phyloP scores from a whole-genome alignment of 1,140 invertebrate species.

The Pogonus chalceus region DNA sequence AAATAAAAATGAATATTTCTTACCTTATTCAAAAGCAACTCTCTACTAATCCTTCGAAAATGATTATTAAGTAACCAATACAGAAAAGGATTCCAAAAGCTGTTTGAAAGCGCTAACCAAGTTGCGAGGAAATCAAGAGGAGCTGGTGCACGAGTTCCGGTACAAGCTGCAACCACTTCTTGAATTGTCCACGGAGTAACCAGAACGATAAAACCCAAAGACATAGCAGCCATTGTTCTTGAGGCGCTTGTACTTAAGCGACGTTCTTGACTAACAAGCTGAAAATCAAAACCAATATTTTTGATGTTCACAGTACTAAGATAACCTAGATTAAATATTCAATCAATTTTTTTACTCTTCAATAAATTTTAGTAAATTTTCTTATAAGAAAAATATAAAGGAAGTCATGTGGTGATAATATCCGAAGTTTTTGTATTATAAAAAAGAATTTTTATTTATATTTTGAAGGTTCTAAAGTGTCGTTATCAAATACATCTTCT shows the following conservation, averaged over 20 bases:
- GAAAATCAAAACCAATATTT: slow-evolving; percentile 29
- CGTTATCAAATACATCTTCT: too few relatives aligned
- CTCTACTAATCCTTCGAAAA: slow-evolving; percentile 66
- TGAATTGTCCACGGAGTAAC: slow-evolving; percentile 81
- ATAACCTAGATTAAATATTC: too few relatives aligned
- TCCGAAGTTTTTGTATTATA: too few relatives aligned
- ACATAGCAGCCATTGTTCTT: slow-evolving; percentile 79
- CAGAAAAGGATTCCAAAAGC: slow-evolving; percentile 80
- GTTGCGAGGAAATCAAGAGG: slow-evolving; percentile 73
- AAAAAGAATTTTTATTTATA: too few relatives aligned
- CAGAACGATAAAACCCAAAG: slow-evolving; percentile 77
- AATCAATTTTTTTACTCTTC: too few relatives aligned
- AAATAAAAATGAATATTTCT: slow-evolving; percentile 21
- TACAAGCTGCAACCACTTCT: slow-evolving; percentile 78
- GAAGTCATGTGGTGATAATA: too few relatives aligned
- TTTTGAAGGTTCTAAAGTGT: too few relatives aligned
- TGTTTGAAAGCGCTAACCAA: slow-evolving; percentile 76
- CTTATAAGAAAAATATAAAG: too few relatives aligned
- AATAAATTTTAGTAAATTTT: too few relatives aligned
- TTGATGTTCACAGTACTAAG: background rate
- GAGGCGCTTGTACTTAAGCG: slow-evolving; percentile 67
- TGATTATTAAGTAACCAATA: slow-evolving; percentile 80
- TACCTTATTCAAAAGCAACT: slow-evolving; percentile 64
- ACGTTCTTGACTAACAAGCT: slow-evolving; percentile 59
- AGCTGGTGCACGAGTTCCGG: slow-evolving; percentile 66